A percentile compares a stretch with the other conserved stretches of the same genome.
Conservation (phyloP, 1,140 invertebrate genomes). For the Lordiphosa stackelbergi region DNA sequence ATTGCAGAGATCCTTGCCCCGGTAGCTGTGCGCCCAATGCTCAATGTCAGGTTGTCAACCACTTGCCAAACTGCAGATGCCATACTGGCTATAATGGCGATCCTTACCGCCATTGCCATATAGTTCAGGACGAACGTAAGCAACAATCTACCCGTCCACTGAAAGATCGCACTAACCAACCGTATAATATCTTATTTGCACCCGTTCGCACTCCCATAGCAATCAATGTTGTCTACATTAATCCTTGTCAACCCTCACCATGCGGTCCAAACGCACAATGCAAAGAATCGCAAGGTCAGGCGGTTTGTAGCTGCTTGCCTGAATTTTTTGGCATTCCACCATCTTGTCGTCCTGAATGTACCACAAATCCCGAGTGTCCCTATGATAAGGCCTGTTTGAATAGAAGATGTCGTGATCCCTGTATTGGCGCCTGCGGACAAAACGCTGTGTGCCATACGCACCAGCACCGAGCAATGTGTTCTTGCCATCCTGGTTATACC, state of each 20-base stretch:
- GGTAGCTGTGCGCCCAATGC: slow-evolving; percentile 88
- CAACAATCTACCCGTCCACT: slow-evolving; percentile 4
- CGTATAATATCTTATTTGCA: slow-evolving; percentile 29
- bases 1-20: slow-evolving; percentile 89
- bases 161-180: slow-evolving; percentile 71
- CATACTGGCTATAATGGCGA: slow-evolving; percentile 84
- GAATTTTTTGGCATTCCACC: slow-evolving; percentile 85
- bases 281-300: slow-evolving; percentile 80
- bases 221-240: slow-evolving; percentile 73
- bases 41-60: slow-evolving; percentile 87
- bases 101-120: slow-evolving; percentile 80
- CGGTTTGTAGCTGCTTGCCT: slow-evolving; percentile 83
- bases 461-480: slow-evolving; percentile 88
- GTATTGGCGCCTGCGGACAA: slow-evolving; percentile 86
- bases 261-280: slow-evolving; percentile 87
- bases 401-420: slow-evolving; percentile 89
- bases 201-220: slow-evolving; percentile 41
- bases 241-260: slow-evolving; percentile 83
- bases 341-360: slow-evolving; percentile 88
- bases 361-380: slow-evolving; percentile 90
- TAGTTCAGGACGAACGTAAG: slow-evolving; percentile 78
- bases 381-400: slow-evolving; percentile 87
- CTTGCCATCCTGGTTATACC: slow-evolving; percentile 84
- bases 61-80: slow-evolving; percentile 88
- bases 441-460: slow-evolving; percentile 89